These are phyloP conservation scores for Nomada lathburiana DNA, from an alignment of 2,888 invertebrate genomes.

Conservation along the genomic window DNA sequence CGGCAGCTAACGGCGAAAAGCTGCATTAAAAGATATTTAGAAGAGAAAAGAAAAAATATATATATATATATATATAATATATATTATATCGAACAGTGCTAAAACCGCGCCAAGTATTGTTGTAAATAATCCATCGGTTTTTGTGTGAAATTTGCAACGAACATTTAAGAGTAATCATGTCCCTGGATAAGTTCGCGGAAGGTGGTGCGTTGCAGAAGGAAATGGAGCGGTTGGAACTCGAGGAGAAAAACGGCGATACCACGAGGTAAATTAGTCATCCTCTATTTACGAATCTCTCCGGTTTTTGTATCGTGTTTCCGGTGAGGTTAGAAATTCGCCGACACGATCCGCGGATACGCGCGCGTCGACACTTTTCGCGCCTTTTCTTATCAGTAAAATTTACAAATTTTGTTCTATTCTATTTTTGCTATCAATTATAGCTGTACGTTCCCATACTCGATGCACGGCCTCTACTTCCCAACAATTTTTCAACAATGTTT, in stretches of 20 bases:
- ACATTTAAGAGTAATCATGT: constrained; percentile 69
- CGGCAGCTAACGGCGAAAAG: constrained; percentile 62
- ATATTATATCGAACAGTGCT: constrained; percentile 68
- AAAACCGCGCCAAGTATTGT: constrained; percentile 43
- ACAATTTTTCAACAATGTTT: neutral
- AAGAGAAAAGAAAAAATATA: constrained; percentile 55
- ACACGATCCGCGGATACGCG: constrained; percentile 26
- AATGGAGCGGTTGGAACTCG: constrained; percentile 82
- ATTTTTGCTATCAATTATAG: neutral
- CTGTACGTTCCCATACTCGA: no score
- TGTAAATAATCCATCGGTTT: constrained; percentile 55
- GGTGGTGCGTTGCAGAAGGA: constrained; percentile 80
- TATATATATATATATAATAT: constrained; percentile 62
- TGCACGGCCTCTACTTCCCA: neutral
- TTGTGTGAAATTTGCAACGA: constrained; percentile 58
- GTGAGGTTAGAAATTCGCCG: constrained; percentile 41
- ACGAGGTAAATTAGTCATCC: constrained; percentile 77
- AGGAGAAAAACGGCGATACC: constrained; percentile 82
- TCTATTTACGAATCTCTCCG: constrained; percentile 40
- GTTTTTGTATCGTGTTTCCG: constrained; percentile 44
- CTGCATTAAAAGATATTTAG: constrained; percentile 64
- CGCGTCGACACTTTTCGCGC: constrained; percentile 41
- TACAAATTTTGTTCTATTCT: no score
- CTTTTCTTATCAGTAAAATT: constrained; percentile 26
- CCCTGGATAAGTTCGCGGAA: constrained; percentile 82